phyloP scores from a whole-genome alignment of 1,140 invertebrate genomes.

The Drosophila saltans region DNA sequence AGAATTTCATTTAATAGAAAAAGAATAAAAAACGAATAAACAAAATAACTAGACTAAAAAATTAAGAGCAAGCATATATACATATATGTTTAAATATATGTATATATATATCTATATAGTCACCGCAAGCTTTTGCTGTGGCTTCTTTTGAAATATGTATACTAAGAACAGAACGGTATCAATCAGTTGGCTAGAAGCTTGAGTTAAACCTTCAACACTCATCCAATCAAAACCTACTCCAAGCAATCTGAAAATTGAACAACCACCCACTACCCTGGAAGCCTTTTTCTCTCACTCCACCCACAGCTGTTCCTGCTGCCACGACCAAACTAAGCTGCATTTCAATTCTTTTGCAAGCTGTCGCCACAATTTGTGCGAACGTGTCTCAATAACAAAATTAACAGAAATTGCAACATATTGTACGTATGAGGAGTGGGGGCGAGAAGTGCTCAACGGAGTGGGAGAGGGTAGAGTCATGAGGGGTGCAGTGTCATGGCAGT shows the following conservation, averaged over 20 bases:
- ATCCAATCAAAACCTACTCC: conserved; percentile 16
- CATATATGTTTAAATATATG: conserved; percentile 12
- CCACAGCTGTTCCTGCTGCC: neutral
- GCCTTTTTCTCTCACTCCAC: neutral
- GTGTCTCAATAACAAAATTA: conserved; percentile 80
- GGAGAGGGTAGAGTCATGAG: conserved; percentile 38
- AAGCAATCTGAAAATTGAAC: neutral
- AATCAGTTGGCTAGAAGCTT: conserved; percentile 25
- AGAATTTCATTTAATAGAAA: conserved; percentile 7
- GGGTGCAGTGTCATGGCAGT: neutral
- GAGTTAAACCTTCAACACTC: conserved; percentile 10
- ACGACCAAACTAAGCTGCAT: conserved; percentile 33
- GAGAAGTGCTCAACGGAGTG: conserved; percentile 6
- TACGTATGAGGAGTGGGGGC: conserved; percentile 19
- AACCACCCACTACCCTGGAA: neutral
- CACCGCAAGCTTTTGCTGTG: conserved; percentile 76
- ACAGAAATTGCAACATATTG: conserved; percentile 80
- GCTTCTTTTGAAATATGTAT: conserved; percentile 50
- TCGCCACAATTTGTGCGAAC: conserved; percentile 68
- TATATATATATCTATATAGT: neutral
- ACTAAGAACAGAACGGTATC: conserved; percentile 36
- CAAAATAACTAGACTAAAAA: conserved; percentile 3
- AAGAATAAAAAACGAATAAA: conserved; percentile 1
- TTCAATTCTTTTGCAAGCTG: conserved; percentile 64
- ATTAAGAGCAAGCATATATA: conserved; percentile 54